Conservation (phyloP, 2,888 invertebrate species). For the Scaptomyza reducta region DNA sequence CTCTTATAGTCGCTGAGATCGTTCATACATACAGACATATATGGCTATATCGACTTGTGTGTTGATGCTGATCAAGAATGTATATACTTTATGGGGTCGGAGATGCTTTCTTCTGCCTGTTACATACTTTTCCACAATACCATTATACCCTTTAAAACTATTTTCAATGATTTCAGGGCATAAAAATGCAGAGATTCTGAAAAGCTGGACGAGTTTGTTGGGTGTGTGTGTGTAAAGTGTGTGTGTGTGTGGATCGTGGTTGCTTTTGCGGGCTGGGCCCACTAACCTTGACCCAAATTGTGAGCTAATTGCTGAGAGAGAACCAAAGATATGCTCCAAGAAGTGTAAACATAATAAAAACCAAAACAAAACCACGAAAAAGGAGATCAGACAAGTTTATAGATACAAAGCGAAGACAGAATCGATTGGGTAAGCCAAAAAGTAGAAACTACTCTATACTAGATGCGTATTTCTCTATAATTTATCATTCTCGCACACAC, state of each 20-base stretch:
- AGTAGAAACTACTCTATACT: background rate
- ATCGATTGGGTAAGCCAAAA: constrained; percentile 42
- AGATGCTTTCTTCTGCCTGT: too few relatives aligned
- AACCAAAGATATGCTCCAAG: too few relatives aligned
- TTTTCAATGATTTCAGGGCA: too few relatives aligned
- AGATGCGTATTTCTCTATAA: constrained; percentile 17
- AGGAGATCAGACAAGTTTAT: constrained; percentile 41
- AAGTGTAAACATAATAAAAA: constrained; percentile 67
- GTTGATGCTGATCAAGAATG: too few relatives aligned
- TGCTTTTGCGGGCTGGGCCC: constrained; percentile 37
- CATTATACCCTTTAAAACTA: too few relatives aligned
- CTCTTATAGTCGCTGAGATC: too few relatives aligned
- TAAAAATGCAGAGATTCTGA: constrained; percentile 1
- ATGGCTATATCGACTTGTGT: too few relatives aligned
- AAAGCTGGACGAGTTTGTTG: constrained; percentile 17
- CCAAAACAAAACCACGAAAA: constrained; percentile 20
- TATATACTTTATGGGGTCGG: too few relatives aligned
- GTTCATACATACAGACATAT: too few relatives aligned
- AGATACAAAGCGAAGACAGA: constrained; percentile 1
- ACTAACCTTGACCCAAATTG: constrained; percentile 73
- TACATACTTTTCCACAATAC: too few relatives aligned
- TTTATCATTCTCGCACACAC: constrained; percentile 13
- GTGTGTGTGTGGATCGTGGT: constrained; percentile 5
- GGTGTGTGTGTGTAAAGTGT: constrained; percentile 15
- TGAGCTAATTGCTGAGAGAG: constrained; percentile 65